These are phyloP conservation scores for Phorcus lineatus DNA, from an alignment of 2,888 invertebrate genomes.

Conservation along the genomic window DNA sequence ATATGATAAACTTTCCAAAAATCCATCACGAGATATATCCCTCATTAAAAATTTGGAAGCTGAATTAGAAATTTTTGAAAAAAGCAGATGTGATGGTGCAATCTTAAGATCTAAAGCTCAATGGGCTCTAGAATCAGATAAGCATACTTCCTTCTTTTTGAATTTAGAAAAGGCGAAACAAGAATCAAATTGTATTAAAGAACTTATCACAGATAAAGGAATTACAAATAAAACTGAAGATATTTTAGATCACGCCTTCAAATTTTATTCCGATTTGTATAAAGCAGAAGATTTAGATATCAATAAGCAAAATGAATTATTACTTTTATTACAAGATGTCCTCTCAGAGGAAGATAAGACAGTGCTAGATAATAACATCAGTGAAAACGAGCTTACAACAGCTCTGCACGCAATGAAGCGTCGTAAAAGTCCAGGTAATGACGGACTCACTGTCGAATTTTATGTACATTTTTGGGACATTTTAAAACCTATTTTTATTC, in stretches of 20 bases:
- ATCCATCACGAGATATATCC: too few species aligned
- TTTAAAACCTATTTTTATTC: background rate
- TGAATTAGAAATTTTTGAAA: too few species aligned
- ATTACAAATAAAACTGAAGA: background rate
- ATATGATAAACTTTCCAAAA: too few species aligned
- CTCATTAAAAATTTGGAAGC: too few species aligned
- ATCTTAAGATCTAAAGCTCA: background rate
- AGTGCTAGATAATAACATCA: too few species aligned
- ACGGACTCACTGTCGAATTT: background rate
- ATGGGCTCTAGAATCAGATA: background rate
- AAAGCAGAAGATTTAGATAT: background rate
- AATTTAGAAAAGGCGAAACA: background rate
- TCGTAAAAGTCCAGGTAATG: constrained; percentile 8
- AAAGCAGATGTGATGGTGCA: background rate
- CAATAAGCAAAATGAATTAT: background rate
- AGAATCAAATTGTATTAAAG: background rate
- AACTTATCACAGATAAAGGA: background rate
- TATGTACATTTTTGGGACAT: constrained; percentile 1
- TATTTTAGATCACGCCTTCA: background rate
- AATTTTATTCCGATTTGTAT: background rate
- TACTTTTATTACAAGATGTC: background rate
- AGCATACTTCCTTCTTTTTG: background rate
- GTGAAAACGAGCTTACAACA: background rate
- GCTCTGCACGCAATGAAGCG: constrained; percentile 3
- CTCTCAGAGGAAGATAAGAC: background rate